Evolutionary conservation across 2,888 invertebrate genomes (phyloP), one percentile per base, ranked within the genome.

Genomic region (Aspidapion aeneum): DNA sequence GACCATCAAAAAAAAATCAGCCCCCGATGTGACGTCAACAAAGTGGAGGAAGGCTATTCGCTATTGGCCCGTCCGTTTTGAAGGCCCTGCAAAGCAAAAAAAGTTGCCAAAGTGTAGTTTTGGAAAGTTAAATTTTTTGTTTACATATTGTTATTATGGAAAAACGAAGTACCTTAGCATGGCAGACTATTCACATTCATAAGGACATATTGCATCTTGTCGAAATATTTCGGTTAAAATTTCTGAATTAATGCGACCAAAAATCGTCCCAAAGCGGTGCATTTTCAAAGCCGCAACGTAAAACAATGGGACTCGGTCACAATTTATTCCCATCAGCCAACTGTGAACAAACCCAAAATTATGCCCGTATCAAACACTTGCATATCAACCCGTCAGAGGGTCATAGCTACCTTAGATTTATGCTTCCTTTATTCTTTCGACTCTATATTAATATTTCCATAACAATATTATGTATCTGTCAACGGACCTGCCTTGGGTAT

Each of bases 361-460:
- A 52, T 52, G 3, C 52, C 18, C 21, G 56, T 12, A 19, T 20
- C 63, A 64, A 71, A 67, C 70, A 68, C 68, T 69, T 70, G 69
- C 68, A 66, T 64, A 66, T 67, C 69, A 49, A 9, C 61, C 63
- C 63, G 57, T 61, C 49, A 60, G 59, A 66, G 64, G 65, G 69
- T 67, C 71, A 71, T 70, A 70, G 65, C 66, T 62, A 62, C 67
- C 65, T 63, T 66, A 73, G 73, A 78, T 78, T 78, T 78, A 78
- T 77, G 75, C 73, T 73, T 74, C 75, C 78, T 78, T 78, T 78
- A 74, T 77, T 74, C 74, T 73, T 68, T 65, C 70, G 65, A 64
- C 68, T 71, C 71, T 73, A 76, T 78, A 79, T 78, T 79, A 78
- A 79, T 79, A 79, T 79, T 78, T 78, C 78, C 78, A 78, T 78